These are phyloP conservation scores for Parascotia fuliginaria DNA, from an alignment of 2,888 invertebrate species.

Conservation along the genomic window DNA sequence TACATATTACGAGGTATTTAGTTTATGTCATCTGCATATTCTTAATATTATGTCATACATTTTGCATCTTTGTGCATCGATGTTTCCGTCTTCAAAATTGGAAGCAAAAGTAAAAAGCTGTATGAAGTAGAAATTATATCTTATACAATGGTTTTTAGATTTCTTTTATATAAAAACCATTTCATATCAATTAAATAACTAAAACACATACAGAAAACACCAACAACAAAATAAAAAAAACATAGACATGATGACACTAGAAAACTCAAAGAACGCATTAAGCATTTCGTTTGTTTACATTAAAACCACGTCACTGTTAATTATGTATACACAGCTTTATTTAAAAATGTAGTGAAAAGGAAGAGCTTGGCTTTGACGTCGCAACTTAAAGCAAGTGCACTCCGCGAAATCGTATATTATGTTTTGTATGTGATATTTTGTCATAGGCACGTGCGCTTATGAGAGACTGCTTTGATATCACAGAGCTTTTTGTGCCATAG, in stretches of 20 bases:
- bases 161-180: too few species aligned
- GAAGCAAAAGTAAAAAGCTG: too few species aligned
- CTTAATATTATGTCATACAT: too few species aligned
- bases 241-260: conserved; percentile 58
- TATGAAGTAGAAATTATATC: too few species aligned
- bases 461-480: conserved; percentile 47
- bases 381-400: conserved; percentile 68
- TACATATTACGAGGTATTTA: too few species aligned
- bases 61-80: too few species aligned
- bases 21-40: too few species aligned
- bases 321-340: conserved; percentile 68
- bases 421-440: conserved; percentile 57
- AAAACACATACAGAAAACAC: background rate
- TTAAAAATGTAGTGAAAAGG: conserved; percentile 77
- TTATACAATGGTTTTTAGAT: too few species aligned
- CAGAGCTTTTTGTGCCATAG: conserved; percentile 8
- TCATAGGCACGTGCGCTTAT: conserved; percentile 51
- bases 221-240: conserved; percentile 37
- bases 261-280: conserved; percentile 70
- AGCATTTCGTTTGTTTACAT: conserved; percentile 62
- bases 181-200: background rate
- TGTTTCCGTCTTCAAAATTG: too few species aligned
- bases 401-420: conserved; percentile 61
- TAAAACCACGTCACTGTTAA: conserved; percentile 72
- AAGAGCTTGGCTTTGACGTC: conserved; percentile 76